A percentile compares a stretch with the other conserved stretches of the same genome.
These are phyloP conservation scores for Drosophila kanekoi DNA, from an alignment of 2,888 invertebrate species.

Conservation along the genomic window DNA sequence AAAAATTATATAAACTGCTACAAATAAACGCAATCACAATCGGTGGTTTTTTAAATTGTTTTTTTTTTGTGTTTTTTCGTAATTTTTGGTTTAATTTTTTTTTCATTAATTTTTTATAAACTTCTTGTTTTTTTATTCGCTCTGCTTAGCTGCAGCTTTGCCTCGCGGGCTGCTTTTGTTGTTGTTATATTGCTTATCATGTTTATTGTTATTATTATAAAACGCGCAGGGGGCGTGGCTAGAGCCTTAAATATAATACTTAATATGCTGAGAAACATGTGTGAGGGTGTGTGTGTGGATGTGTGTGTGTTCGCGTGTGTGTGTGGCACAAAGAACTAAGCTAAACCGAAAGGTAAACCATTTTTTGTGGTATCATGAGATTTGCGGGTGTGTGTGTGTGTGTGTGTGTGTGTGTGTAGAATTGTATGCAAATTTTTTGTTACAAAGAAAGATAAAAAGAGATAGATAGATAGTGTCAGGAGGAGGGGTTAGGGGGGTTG, in stretches of 20 bases:
- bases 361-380: slow-evolving; percentile 46
- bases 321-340: slow-evolving; percentile 57
- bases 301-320: slow-evolving; percentile 26
- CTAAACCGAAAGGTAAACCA: slow-evolving; percentile 54
- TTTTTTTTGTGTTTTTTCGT: slow-evolving; percentile 57
- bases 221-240: slow-evolving; percentile 39
- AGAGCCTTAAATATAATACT: slow-evolving; percentile 75
- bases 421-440: slow-evolving; percentile 52
- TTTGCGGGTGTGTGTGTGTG: slow-evolving; percentile 21
- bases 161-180: slow-evolving; percentile 47
- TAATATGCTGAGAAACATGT: slow-evolving; percentile 60
- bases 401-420: slow-evolving; percentile 8
- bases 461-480: not conserved
- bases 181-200: slow-evolving; percentile 63
- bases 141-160: slow-evolving; percentile 17
- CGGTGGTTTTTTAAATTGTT: slow-evolving; percentile 84
- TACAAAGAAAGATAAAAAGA: slow-evolving; percentile 24
- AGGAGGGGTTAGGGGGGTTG: not conserved
- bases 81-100: slow-evolving; percentile 62
- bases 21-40: slow-evolving; percentile 85
- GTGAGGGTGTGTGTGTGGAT: slow-evolving; percentile 15
- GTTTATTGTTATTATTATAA: slow-evolving; percentile 55
- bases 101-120: slow-evolving; percentile 29
- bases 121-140: slow-evolving; percentile 43
- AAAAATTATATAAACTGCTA: slow-evolving; percentile 80